These are phyloP conservation scores for Odontophorus gujanensis DNA, from an alignment of 2,113 vertebrate genomes.

Conservation along the genomic window DNA sequence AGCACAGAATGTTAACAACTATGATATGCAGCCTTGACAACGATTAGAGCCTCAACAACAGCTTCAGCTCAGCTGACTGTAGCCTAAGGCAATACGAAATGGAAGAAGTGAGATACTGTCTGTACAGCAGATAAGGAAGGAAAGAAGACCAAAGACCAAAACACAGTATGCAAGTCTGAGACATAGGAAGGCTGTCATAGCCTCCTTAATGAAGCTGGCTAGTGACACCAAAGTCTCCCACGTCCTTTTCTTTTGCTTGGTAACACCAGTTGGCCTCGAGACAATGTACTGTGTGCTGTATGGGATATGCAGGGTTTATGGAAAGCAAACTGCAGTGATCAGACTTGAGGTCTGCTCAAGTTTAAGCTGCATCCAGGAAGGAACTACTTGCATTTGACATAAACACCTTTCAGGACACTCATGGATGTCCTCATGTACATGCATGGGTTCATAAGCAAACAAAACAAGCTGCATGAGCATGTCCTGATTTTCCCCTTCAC, in stretches of 20 bases:
- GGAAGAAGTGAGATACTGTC: background rate
- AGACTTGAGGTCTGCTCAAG: background rate
- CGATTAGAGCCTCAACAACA: background rate
- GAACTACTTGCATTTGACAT: background rate
- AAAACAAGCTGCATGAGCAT: background rate
- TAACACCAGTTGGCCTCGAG: background rate
- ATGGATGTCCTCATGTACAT: background rate
- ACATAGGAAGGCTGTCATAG: background rate
- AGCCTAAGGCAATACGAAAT: background rate
- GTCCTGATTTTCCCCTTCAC: background rate
- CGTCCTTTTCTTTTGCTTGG: background rate
- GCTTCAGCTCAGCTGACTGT: background rate
- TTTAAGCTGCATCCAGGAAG: background rate
- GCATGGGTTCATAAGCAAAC: background rate
- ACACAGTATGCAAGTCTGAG: background rate
- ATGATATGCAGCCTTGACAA: background rate
- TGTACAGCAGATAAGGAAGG: background rate
- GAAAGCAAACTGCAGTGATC: background rate
- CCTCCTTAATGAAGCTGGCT: background rate
- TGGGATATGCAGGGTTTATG: background rate
- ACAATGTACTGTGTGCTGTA: background rate
- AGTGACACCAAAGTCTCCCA: background rate
- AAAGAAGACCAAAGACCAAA: background rate
- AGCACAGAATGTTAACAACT: background rate
- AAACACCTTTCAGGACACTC: background rate